Evolutionary conservation across 2,113 vertebrate species (phyloP).

Genomic region (Alligator sinensis): DNA sequence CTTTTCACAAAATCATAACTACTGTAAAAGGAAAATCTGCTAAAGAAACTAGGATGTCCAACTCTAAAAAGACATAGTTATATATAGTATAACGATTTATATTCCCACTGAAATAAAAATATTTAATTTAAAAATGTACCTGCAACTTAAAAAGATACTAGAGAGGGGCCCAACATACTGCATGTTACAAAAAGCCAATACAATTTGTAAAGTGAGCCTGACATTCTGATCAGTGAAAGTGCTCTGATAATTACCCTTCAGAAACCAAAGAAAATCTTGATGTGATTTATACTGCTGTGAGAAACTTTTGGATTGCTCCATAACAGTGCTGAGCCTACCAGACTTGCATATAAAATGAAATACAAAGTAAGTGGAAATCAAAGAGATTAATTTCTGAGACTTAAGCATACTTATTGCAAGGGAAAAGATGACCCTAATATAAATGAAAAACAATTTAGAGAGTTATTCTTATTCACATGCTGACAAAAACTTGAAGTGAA

Average conservation of each 20-base stretch:
- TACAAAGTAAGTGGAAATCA: not conserved
- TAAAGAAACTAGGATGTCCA: not conserved
- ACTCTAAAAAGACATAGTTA: not conserved
- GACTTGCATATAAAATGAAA: not conserved
- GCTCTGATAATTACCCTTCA: not conserved
- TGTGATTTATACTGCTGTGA: not conserved
- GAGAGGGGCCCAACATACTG: not conserved
- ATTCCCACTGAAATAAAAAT: not conserved
- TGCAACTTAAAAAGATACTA: not conserved
- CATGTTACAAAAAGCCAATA: not conserved
- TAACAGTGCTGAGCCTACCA: not conserved
- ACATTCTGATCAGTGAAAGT: not conserved
- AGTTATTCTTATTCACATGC: slow-evolving; percentile 9
- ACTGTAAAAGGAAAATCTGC: not conserved
- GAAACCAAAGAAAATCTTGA: not conserved
- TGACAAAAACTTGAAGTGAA: slow-evolving; percentile 29
- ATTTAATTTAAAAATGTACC: not conserved
- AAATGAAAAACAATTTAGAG: slow-evolving; percentile 36
- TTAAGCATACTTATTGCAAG: not conserved
- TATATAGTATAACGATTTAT: not conserved
- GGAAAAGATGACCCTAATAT: slow-evolving; percentile 16
- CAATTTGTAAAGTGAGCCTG: not conserved
- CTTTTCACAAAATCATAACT: not conserved
- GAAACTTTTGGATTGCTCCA: slow-evolving; percentile 2
- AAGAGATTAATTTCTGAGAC: slow-evolving; percentile 16